A percentile compares a stretch with the other conserved stretches of the same genome.
These are phyloP conservation scores for Pelusios castaneus DNA, from an alignment of 2,113 vertebrate species.

Conservation along the genomic window DNA sequence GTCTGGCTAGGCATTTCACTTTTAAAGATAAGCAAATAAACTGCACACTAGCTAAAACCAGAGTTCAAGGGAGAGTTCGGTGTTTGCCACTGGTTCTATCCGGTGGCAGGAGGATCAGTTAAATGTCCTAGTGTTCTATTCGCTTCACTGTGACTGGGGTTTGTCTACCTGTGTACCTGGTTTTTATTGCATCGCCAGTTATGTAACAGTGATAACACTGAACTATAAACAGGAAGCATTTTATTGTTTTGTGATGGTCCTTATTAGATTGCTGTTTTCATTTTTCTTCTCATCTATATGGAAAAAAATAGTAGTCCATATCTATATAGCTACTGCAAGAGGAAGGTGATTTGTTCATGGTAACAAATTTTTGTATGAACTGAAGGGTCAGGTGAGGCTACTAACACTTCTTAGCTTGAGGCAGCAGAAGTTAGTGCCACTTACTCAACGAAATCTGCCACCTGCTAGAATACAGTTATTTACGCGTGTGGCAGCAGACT, in stretches of 20 bases:
- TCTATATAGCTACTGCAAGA: neutral
- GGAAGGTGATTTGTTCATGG: neutral
- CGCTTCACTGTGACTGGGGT: neutral
- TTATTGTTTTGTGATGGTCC: neutral
- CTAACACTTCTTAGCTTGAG: accelerated
- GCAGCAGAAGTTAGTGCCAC: neutral
- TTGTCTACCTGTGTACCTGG: too few relatives aligned
- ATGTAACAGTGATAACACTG: neutral
- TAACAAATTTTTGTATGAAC: neutral
- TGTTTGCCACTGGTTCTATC: neutral
- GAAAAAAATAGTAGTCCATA: neutral
- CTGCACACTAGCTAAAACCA: neutral
- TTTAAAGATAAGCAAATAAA: neutral
- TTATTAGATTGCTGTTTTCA: neutral
- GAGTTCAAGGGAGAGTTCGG: neutral
- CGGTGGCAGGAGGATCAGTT: neutral
- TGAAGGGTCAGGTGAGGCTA: neutral
- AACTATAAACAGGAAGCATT: neutral
- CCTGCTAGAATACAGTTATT: accelerated
- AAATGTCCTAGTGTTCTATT: neutral
- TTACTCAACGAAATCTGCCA: neutral
- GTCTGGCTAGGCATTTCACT: neutral
- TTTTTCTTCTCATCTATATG: neutral
- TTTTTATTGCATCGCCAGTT: neutral
- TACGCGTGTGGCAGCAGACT: accelerated